These are phyloP conservation scores for Epizoanthus rinbou DNA, from an alignment of 92 coral and sea anemone species.

Conservation along the genomic window DNA sequence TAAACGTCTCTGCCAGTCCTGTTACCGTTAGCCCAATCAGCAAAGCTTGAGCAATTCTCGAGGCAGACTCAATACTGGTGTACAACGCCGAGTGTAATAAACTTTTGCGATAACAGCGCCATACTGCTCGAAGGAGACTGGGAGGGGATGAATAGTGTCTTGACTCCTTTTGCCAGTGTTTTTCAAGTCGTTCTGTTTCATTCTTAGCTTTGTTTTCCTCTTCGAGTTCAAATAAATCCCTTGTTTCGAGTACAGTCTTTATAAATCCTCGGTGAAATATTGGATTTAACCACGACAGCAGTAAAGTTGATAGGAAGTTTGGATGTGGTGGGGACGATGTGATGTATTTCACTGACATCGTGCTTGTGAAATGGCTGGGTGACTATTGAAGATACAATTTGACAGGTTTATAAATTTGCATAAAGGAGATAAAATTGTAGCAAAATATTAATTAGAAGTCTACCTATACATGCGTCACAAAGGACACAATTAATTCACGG, in stretches of 20 bases:
- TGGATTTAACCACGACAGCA: slow-evolving; percentile 29
- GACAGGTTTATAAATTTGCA: background rate
- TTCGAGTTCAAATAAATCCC: slow-evolving; percentile 13
- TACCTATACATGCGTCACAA: too few relatives aligned
- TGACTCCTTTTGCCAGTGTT: slow-evolving; percentile 22
- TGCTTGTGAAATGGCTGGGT: slow-evolving; percentile 1
- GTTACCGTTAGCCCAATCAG: slow-evolving; percentile 35
- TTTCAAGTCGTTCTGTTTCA: slow-evolving; percentile 19
- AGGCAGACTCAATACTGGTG: slow-evolving; percentile 22
- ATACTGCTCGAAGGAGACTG: slow-evolving; percentile 34
- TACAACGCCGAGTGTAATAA: slow-evolving; percentile 33
- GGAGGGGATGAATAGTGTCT: background rate
- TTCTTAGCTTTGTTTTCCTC: slow-evolving; percentile 6
- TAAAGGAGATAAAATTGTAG: too few relatives aligned
- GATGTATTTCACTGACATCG: slow-evolving; percentile 22
- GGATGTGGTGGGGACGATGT: slow-evolving; percentile 18
- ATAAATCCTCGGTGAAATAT: slow-evolving; percentile 31
- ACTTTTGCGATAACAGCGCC: slow-evolving; percentile 25
- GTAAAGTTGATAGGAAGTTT: slow-evolving; percentile 15
- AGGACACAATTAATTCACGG: too few relatives aligned
- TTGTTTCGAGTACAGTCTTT: slow-evolving; percentile 5
- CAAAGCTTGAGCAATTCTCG: slow-evolving; percentile 32
- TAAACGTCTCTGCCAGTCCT: slow-evolving; percentile 11
- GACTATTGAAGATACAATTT: background rate
- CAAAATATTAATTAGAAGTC: too few relatives aligned